These are phyloP conservation scores for Papilio xuthus DNA, from an alignment of 1,140 invertebrate genomes.

Conservation along the genomic window DNA sequence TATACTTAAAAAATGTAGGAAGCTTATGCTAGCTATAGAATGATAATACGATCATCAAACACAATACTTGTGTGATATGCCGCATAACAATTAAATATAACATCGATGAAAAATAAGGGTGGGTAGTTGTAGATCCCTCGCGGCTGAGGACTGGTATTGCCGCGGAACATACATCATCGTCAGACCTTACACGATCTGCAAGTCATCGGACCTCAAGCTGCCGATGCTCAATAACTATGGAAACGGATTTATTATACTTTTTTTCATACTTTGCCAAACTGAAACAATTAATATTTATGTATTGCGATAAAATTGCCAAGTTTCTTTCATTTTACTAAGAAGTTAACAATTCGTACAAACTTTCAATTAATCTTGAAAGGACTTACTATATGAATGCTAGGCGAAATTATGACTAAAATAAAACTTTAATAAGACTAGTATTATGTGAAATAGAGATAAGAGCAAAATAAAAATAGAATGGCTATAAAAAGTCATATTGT, in stretches of 20 bases:
- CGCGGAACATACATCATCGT: conserved; percentile 52
- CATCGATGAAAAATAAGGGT: conserved; percentile 22
- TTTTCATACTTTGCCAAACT: not conserved
- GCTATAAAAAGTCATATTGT: too few species aligned
- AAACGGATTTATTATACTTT: conserved; percentile 16
- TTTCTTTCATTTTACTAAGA: not conserved
- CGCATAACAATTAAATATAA: conserved; percentile 1
- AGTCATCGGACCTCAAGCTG: conserved; percentile 48
- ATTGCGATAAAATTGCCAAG: not conserved
- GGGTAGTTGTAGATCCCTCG: conserved; percentile 15
- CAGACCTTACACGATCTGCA: conserved; percentile 47
- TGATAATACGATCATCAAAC: not conserved
- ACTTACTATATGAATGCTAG: not conserved
- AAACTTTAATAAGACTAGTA: not conserved
- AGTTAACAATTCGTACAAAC: not conserved
- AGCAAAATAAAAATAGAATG: too few species aligned
- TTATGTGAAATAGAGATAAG: too few species aligned
- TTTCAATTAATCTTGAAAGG: not conserved
- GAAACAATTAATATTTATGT: too few species aligned
- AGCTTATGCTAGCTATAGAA: not conserved
- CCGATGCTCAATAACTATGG: conserved; percentile 34
- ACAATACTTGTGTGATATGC: not conserved
- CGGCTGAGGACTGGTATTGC: conserved; percentile 31
- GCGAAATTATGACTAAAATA: not conserved
- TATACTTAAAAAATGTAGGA: too few species aligned